phyloP scores from a whole-genome alignment of 30 jellyfish, hydroid and myxozoan species.

The Aurelia sp. region DNA sequence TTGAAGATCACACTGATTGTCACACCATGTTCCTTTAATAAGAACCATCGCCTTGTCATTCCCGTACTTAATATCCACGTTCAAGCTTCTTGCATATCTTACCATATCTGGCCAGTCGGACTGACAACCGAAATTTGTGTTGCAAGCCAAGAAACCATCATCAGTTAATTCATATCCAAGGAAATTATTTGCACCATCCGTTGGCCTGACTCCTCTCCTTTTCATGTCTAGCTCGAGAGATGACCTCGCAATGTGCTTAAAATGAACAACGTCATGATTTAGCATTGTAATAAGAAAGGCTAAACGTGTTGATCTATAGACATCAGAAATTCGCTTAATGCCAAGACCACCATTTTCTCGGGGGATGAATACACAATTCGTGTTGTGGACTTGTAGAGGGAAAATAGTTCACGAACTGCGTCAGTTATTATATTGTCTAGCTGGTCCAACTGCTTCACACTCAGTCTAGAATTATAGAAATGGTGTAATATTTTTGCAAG shows the following conservation, averaged over 20 bases:
- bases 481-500: constrained; percentile 53
- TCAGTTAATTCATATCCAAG: constrained; percentile 25
- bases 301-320: not conserved
- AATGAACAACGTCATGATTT: no score
- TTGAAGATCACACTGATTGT: no score
- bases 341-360: constrained; percentile 16
- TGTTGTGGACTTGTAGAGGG: no score
- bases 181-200: constrained; percentile 16
- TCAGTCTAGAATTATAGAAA: constrained; percentile 31
- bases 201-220: constrained; percentile 28
- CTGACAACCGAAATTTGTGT: no score
- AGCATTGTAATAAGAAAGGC: no score
- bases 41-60: not conserved
- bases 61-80: no score
- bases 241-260: no score
- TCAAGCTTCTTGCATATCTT: no score
- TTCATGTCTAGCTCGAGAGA: constrained; percentile 31
- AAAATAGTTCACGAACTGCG: no score
- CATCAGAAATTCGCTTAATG: constrained; percentile 33
- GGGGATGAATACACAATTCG: constrained; percentile 27
- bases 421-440: no score
- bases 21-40: no score
- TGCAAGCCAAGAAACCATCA: not conserved
- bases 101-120: no score
- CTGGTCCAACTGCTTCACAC: constrained; percentile 20